phyloP scores from a whole-genome alignment of 2,797 vertebrate species.

The Manis pentadactyla region DNA sequence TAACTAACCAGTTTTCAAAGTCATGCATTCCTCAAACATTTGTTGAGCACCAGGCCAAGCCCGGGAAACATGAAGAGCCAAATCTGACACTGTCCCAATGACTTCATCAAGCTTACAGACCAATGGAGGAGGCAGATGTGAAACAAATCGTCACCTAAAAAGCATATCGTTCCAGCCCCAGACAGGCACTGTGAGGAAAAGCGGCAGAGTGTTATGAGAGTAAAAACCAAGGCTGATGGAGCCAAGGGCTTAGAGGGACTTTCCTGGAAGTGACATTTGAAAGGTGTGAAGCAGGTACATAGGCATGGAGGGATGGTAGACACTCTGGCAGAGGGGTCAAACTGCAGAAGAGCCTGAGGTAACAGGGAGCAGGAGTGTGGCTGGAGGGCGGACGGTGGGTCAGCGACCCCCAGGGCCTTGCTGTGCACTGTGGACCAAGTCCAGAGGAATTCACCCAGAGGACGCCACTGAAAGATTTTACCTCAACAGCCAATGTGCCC shows the following conservation, averaged over 20 bases:
- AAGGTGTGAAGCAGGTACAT: not conserved
- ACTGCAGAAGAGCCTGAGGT: not conserved
- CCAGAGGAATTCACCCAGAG: not conserved
- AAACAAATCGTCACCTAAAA: not conserved
- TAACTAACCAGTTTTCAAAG: constrained; percentile 50
- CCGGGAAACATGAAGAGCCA: not conserved
- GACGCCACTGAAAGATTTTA: not conserved
- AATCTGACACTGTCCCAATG: not conserved
- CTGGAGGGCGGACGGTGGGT: not conserved
- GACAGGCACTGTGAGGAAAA: not conserved
- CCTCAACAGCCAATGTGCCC: not conserved
- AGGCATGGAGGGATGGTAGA: not conserved
- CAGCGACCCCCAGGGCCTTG: not conserved
- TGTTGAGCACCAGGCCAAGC: not conserved
- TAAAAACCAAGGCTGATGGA: not conserved
- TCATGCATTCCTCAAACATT: not conserved
- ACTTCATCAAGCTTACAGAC: not conserved
- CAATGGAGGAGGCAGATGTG: not conserved
- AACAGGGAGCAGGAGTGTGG: not conserved
- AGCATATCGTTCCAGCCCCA: not conserved
- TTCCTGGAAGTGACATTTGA: not conserved
- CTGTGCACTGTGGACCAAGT: not conserved
- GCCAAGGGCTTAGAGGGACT: not conserved
- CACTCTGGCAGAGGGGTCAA: not conserved
- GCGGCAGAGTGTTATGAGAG: not conserved